Evolutionary conservation across 2,797 vertebrate genomes (phyloP), one percentile per base, ranked within the genome.

Genomic region (Pelobates cultripes): DNA sequence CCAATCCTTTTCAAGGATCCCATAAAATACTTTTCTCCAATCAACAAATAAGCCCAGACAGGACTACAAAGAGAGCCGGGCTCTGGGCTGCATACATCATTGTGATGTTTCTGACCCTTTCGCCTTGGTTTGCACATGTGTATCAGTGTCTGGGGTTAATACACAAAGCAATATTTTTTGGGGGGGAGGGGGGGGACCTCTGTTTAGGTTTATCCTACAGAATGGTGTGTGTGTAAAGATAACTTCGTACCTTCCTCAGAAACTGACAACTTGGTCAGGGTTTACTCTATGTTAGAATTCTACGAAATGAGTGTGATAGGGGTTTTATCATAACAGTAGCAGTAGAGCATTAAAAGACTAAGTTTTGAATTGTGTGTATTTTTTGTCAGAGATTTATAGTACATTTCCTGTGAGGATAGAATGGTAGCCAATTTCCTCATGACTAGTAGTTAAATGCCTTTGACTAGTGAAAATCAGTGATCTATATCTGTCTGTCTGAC

Each of bases 21-120:
- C 66, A 79, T 84, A 84, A 84, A 84, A 75, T 84, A 79, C 77
- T 84, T 80, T 69, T 74, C 72, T 17, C 73, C 82, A 84, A 84
- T 84, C 82, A 73, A 84, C 82, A 84, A 84, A 84, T 60, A 75
- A 79, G 77, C 43, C 47, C 69, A 71, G 81, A 84, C 77, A 79
- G 53, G 57, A 55, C 81, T 79, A 75, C 72, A 84, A 83, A 78
- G 76, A 45, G 13, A 43, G 47, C 43, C 17, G 40, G 14, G 15
- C 17, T 8, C 42, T 45, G 12, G 68, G 15, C n/a, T 57, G 17
- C 61, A 63, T 81, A 75, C 13, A 77, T 66, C 80, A 77, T 51
- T 55, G 55, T 44, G 61, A 64, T 64, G 61, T 64, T 12, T 28
- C 44, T 51, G 70, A 71, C 45, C 70, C 70, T 71, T 51, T 51